Conservation (phyloP, 2,888 invertebrate species). For the Drosophila aldrichi region DNA sequence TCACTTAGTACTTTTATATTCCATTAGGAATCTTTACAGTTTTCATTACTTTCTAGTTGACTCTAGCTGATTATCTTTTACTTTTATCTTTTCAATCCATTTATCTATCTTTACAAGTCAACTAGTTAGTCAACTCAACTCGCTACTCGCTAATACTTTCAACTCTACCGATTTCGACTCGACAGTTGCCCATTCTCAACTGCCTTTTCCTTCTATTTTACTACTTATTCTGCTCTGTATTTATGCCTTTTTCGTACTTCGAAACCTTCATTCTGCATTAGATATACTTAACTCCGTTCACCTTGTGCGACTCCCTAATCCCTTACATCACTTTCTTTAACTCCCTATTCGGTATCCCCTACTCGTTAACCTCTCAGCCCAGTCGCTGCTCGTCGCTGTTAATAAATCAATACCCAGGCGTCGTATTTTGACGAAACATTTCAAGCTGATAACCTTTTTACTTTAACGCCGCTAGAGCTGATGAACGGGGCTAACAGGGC, state of each 20-base stretch:
- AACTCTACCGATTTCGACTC: too few species aligned
- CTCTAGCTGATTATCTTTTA: not conserved
- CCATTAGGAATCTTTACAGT: not conserved
- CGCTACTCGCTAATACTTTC: not conserved
- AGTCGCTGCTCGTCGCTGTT: conserved; percentile 38
- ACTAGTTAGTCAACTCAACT: too few species aligned
- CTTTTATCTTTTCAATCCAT: too few species aligned
- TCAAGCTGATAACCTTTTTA: conserved; percentile 77
- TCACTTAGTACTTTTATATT: not conserved
- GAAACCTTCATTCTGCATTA: not conserved
- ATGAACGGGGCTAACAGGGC: conserved; percentile 39
- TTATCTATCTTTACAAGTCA: too few species aligned
- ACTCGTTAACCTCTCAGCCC: not conserved
- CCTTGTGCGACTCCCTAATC: not conserved
- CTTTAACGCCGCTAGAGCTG: conserved; percentile 54
- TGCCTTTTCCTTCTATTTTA: not conserved
- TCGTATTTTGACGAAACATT: conserved; percentile 72
- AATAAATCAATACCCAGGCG: conserved; percentile 75
- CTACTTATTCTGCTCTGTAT: too few species aligned
- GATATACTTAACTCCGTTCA: not conserved
- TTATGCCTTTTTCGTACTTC: not conserved
- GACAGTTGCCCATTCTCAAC: too few species aligned
- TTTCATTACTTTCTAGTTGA: not conserved
- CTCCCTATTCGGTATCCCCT: not conserved
- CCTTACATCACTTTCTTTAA: not conserved